Base-by-base conservation (phyloP, 2,113 vertebrate genomes). In the Semnornis frantzii region DNA sequence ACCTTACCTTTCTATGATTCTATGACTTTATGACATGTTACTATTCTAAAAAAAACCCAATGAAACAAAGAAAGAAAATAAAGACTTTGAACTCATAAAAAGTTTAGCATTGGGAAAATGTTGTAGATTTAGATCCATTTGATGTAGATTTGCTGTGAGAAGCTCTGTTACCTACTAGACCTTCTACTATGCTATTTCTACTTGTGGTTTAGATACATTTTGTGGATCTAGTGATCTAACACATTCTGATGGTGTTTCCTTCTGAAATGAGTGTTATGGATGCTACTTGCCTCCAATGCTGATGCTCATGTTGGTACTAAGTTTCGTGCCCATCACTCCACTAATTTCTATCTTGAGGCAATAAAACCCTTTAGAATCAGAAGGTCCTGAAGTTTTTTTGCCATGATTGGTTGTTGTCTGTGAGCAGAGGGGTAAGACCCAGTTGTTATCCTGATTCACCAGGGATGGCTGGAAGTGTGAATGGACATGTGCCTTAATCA, bases 211-310 rank as follows among this genome's bases (percentile, higher is more conserved):
- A 52, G 50, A 25, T 52, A 24, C 12, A 25, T 52, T 52, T 52
- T 52, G 50, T 52, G 50, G 50, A 25, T 25, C 50, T 52, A 25
- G 44, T 8, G 16, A 46, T 18, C 44, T 46, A 18, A 46, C 15
- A 46, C 44, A 46, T 46, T 46, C 44, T 46, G 16, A 16, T 17
- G 44, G 15, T 46, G 44, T 46, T 46, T 46, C 16, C 44, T 50
- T 23, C 24, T 20, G 30, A 10, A 71, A 54, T 3, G 2, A n/a
- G 5, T n/a, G 8, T 24, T 73, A 44, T n/a, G 55, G 33, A 13
- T 68, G 8, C 13, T 30, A 12, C n/a, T 37, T 71, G 23, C 46
- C 30, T 66, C 28, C 1, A 0, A 5, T 12, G 46, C 8, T 19
- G 59, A 33, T 34, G 16, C 39, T 68, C 10, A 3, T 31, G 42